A percentile compares a stretch with the other conserved stretches of the same genome.
These are phyloP conservation scores for Austrofundulus limnaeus DNA, from an alignment of 2,113 vertebrate species.

Conservation along the genomic window DNA sequence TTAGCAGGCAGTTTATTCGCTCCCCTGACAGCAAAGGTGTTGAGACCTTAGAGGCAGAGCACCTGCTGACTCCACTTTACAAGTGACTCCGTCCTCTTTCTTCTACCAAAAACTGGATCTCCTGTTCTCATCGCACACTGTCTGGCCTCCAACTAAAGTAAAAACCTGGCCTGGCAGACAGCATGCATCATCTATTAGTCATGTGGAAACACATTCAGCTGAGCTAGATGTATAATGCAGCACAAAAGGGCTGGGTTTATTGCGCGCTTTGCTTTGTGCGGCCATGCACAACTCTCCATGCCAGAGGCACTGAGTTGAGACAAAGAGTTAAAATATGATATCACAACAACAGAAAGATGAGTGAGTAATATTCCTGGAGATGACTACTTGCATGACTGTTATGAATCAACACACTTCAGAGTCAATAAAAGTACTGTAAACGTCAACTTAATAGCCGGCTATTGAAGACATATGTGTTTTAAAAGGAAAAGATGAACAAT, in stretches of 20 bases:
- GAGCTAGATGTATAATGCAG: conserved; percentile 62
- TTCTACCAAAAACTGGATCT: conserved; percentile 18
- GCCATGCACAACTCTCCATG: conserved; percentile 57
- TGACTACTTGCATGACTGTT: conserved; percentile 68
- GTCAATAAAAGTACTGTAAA: conserved; percentile 73
- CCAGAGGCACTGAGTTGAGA: conserved; percentile 55
- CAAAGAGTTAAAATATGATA: conserved; percentile 73
- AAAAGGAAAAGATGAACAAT: conserved; percentile 75
- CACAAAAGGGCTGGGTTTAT: conserved; percentile 66
- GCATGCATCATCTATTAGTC: conserved; percentile 73
- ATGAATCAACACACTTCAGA: conserved; percentile 74
- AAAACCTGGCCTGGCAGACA: conserved; percentile 54
- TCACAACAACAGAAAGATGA: conserved; percentile 39
- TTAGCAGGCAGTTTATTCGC: conserved; percentile 15
- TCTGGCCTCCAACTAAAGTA: conserved; percentile 44
- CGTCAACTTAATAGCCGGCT: conserved; percentile 68
- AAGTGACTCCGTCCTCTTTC: conserved; percentile 65
- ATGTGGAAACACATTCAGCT: conserved; percentile 70
- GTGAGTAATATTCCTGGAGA: conserved; percentile 66
- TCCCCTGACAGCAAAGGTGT: conserved; percentile 40
- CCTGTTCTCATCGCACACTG: conserved; percentile 49
- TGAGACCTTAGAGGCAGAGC: conserved; percentile 53
- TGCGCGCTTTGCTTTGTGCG: conserved; percentile 49
- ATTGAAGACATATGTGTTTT: conserved; percentile 56
- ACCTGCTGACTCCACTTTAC: conserved; percentile 64